Conservation (phyloP, 1,140 invertebrate species). For the Berghia stephanieae region DNA sequence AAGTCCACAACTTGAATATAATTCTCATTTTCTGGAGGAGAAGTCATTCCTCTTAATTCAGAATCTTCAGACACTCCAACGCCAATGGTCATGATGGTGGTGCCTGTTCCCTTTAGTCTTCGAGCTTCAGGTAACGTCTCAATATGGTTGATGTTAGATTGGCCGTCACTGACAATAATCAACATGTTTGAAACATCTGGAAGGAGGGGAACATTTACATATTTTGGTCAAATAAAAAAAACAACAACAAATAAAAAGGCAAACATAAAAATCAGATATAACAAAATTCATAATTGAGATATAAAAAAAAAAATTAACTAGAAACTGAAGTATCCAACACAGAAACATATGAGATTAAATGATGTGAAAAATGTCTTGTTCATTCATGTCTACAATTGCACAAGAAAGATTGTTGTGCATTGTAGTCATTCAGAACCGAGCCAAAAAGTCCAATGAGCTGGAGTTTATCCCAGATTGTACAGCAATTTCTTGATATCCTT, state of each 20-base stretch:
- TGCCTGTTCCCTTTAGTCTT: slow-evolving; percentile 47
- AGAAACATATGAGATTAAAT: background rate
- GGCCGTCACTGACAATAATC: slow-evolving; percentile 57
- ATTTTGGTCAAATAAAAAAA: too few species aligned
- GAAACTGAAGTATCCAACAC: background rate
- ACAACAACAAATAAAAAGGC: background rate
- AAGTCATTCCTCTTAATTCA: slow-evolving; percentile 54
- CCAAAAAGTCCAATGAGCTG: too few species aligned
- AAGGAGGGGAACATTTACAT: background rate
- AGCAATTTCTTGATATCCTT: too few species aligned
- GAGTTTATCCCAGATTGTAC: too few species aligned
- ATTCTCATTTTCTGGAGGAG: slow-evolving; percentile 50
- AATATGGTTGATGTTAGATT: slow-evolving; percentile 56
- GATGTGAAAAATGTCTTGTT: background rate
- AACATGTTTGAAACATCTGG: slow-evolving; percentile 55
- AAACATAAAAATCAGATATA: background rate
- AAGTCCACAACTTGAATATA: slow-evolving; percentile 53
- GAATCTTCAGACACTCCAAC: slow-evolving; percentile 44
- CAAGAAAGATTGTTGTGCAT: too few species aligned
- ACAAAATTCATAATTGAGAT: background rate
- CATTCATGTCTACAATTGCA: too few species aligned
- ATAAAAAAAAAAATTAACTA: background rate
- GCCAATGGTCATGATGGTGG: slow-evolving; percentile 54
- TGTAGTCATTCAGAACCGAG: too few species aligned
- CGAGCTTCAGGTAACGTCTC: slow-evolving; percentile 54